Evolutionary conservation across 2,888 invertebrate genomes (phyloP).

Genomic region (Macaria liturata): DNA sequence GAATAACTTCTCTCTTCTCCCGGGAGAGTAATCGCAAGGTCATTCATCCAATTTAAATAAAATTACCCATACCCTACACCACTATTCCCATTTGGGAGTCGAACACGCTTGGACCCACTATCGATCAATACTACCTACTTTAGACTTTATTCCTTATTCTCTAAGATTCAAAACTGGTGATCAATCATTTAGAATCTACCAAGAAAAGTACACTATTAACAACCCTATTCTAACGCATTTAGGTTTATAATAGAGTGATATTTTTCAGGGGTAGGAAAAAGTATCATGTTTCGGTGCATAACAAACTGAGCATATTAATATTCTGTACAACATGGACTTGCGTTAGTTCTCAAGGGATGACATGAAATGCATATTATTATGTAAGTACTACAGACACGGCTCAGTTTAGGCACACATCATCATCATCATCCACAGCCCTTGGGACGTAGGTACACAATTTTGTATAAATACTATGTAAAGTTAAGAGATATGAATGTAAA

Average conservation of each 20-base stretch:
- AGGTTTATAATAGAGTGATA: too few species aligned
- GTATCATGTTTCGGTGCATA: slow-evolving; percentile 24
- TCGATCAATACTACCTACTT: neutral
- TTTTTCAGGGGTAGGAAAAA: neutral
- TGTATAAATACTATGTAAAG: too few species aligned
- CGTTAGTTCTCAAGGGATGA: slow-evolving; percentile 35
- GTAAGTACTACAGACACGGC: slow-evolving; percentile 9
- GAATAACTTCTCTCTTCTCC: slow-evolving; percentile 3
- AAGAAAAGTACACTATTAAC: too few species aligned
- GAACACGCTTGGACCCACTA: slow-evolving; percentile 15
- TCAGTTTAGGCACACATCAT: neutral
- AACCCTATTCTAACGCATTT: too few species aligned
- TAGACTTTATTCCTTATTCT: neutral
- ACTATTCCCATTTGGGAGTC: slow-evolving; percentile 18
- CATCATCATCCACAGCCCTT: too few species aligned
- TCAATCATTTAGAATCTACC: too few species aligned
- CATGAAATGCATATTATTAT: slow-evolving; percentile 34
- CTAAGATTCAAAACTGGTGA: slow-evolving; percentile 7
- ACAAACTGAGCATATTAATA: slow-evolving; percentile 55
- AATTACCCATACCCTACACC: slow-evolving; percentile 14
- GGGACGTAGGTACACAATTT: too few species aligned
- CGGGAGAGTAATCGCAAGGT: slow-evolving; percentile 19
- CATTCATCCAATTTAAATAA: slow-evolving; percentile 26
- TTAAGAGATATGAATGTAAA: too few species aligned
- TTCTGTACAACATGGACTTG: slow-evolving; percentile 46